Base-by-base conservation (phyloP, 2,888 invertebrate species). In the Chrysodeixis includens region DNA sequence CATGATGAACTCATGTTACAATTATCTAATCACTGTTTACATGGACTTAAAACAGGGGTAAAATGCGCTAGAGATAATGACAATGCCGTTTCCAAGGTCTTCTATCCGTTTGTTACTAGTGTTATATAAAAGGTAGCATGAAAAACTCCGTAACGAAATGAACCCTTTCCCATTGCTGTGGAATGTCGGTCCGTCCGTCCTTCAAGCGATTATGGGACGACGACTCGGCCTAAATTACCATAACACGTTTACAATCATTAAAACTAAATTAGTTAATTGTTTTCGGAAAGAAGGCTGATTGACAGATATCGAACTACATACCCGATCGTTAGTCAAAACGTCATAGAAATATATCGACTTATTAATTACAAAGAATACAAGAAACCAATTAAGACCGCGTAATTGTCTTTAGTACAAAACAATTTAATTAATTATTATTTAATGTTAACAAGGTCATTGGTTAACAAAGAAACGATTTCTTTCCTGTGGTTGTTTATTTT, bases 141-240 rank as follows among this genome's bases (percentile, higher is more conserved):
- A 78, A 76, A 71, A 66, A 67, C 63, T 74, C 52, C 58, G 59
- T 69, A 76, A 66, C 59, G 52, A 71, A 74, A 57, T 16, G 67
- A 63, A 66, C 71, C 66, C 74, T 72, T 72, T 74, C 77, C 82
- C 70, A 81, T 81, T 80, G 71, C 74, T 66, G 20, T 69, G 78
- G 80, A 80, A 80, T 80, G 90, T 84, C 71, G 85, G 71, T 78
- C 79, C 76, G 81, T 80, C 84, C 88, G 93, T 89, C 93, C 93
- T 93, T 93, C 93, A 92, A 86, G 78, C 86, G 84, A 92, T 93
- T 92, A 93, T 81, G 85, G 90, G 86, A 85, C 90, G 86, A 81
- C 86, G 89, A 90, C 92, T 87, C 86, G 89, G 63, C 86, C 91
- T 84, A 87, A 91, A 92, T 91, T 89, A 90, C 84, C 80, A 84